These are phyloP conservation scores for Athrips mouffetella DNA, from an alignment of 2,888 invertebrate species.

Conservation along the genomic window DNA sequence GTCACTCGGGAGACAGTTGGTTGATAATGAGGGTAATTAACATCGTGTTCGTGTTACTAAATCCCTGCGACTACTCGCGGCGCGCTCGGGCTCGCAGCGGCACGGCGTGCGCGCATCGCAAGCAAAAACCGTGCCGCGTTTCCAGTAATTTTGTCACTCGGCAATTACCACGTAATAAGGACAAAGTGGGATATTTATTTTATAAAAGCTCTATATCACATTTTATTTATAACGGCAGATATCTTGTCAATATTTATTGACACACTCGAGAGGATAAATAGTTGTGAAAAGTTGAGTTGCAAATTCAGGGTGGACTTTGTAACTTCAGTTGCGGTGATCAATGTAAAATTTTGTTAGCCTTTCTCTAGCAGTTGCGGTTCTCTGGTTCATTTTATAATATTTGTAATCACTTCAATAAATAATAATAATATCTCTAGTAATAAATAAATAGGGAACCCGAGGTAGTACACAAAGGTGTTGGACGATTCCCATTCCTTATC, in stretches of 20 bases:
- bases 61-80: constrained; percentile 40
- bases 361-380: too few relatives aligned
- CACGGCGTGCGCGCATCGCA: constrained; percentile 39
- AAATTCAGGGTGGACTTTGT: too few relatives aligned
- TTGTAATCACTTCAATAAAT: too few relatives aligned
- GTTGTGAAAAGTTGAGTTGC: not conserved
- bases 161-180: constrained; percentile 46
- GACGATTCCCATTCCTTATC: constrained; percentile 34
- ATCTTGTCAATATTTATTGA: constrained; percentile 11
- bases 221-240: constrained; percentile 4
- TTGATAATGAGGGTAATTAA: constrained; percentile 63
- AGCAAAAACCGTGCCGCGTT: constrained; percentile 57
- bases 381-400: too few relatives aligned
- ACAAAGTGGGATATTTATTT: constrained; percentile 29
- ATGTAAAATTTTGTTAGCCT: too few relatives aligned
- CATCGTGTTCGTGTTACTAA: constrained; percentile 49
- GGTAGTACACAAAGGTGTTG: constrained; percentile 23
- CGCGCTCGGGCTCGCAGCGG: constrained; percentile 44
- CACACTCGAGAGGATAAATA: constrained; percentile 3
- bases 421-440: not conserved
- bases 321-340: too few relatives aligned
- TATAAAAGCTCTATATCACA: constrained; percentile 17
- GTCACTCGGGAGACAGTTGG: constrained; percentile 55
- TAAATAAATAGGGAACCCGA: constrained; percentile 1
- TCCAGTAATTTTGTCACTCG: constrained; percentile 54